phyloP scores from a whole-genome alignment of 2,888 invertebrate genomes.

The Gymnocheta viridis region DNA sequence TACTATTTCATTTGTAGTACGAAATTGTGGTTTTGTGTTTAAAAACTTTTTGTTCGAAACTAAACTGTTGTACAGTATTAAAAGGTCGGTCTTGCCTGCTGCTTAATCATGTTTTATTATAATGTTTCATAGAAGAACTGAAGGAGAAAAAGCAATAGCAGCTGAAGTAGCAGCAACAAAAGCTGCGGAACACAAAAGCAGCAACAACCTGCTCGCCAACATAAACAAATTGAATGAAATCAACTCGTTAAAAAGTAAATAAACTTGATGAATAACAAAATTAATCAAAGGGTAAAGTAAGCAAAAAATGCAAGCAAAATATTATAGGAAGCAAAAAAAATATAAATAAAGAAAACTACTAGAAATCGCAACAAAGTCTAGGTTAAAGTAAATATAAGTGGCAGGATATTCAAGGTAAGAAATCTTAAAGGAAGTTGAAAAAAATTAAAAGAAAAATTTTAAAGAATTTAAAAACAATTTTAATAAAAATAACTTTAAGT shows the following conservation, averaged over 20 bases:
- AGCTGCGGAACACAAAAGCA: constrained; percentile 26
- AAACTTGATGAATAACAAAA: constrained; percentile 80
- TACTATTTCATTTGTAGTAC: too few species aligned
- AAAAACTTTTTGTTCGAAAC: too few species aligned
- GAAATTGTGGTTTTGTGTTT: too few species aligned
- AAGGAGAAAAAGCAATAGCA: constrained; percentile 15
- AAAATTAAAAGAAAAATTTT: not conserved
- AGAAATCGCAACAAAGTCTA: constrained; percentile 59
- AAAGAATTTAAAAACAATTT: not conserved
- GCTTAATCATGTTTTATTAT: not conserved
- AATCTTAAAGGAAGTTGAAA: constrained; percentile 14
- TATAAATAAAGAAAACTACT: constrained; percentile 13
- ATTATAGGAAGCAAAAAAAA: not conserved
- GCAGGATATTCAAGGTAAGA: constrained; percentile 57
- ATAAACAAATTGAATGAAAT: constrained; percentile 81
- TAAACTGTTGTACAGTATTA: not conserved
- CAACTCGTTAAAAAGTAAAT: constrained; percentile 82
- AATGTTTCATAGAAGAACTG: constrained; percentile 44
- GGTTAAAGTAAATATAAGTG: constrained; percentile 67
- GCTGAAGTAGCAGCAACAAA: constrained; percentile 12
- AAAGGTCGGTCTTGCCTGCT: not conserved
- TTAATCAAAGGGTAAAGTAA: constrained; percentile 60
- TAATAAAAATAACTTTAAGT: not conserved
- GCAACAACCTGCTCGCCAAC: constrained; percentile 74
- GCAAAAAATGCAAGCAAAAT: constrained; percentile 11